These are phyloP conservation scores for Diaphora mendica DNA, from an alignment of 2,888 invertebrate species.

Conservation along the genomic window DNA sequence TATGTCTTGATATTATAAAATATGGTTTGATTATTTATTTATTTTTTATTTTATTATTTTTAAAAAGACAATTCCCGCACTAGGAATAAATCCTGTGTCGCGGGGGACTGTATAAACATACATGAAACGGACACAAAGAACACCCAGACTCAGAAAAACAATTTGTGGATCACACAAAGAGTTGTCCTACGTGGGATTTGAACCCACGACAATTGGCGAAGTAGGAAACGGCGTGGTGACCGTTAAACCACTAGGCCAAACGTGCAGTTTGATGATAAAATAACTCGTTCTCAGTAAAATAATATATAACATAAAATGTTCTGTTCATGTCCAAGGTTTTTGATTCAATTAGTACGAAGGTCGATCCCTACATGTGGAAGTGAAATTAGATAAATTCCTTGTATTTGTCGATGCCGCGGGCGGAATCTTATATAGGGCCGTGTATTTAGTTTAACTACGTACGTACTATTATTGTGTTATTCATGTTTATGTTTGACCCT, in stretches of 20 bases:
- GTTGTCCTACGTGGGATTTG: too few species aligned
- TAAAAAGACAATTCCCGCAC: too few species aligned
- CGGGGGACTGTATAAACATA: too few species aligned
- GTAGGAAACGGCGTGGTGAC: too few species aligned
- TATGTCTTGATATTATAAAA: neutral
- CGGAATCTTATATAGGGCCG: conserved; percentile 46
- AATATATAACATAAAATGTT: conserved; percentile 17
- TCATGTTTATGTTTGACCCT: conserved; percentile 56
- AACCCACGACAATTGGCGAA: too few species aligned
- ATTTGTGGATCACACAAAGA: too few species aligned
- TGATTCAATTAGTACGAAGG: conserved; percentile 18
- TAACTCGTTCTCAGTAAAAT: neutral
- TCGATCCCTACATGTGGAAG: conserved; percentile 32
- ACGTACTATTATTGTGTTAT: conserved; percentile 59
- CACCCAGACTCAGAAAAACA: too few species aligned
- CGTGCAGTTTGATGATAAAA: neutral
- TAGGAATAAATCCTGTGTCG: too few species aligned
- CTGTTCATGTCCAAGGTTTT: conserved; percentile 10
- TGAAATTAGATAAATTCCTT: conserved; percentile 65
- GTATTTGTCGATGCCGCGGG: conserved; percentile 57
- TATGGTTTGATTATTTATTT: too few species aligned
- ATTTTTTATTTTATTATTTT: too few species aligned
- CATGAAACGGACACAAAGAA: too few species aligned
- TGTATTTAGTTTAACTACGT: conserved; percentile 60
- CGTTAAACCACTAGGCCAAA: too few species aligned